These are phyloP conservation scores for Hedya salicella DNA, from an alignment of 2,888 invertebrate genomes.

Conservation along the genomic window DNA sequence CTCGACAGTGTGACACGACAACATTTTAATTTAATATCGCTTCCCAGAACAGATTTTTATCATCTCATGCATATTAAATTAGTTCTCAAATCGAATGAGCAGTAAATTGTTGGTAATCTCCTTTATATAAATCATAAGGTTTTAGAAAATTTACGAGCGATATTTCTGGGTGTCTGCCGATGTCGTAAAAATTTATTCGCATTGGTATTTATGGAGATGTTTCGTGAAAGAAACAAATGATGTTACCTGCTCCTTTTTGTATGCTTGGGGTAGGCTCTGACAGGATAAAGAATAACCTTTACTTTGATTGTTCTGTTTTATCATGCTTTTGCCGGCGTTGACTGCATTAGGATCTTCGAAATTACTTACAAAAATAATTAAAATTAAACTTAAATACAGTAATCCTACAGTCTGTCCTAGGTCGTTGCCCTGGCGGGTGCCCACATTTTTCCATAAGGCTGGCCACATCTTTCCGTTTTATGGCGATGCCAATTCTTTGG, in stretches of 20 bases:
- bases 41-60: slow-evolving; percentile 66
- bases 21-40: slow-evolving; percentile 53
- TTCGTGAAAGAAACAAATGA: slow-evolving; percentile 34
- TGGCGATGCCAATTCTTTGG: no score
- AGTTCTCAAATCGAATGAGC: slow-evolving; percentile 54
- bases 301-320: slow-evolving; percentile 11
- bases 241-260: slow-evolving; percentile 35
- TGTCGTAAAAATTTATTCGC: slow-evolving; percentile 37
- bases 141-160: slow-evolving; percentile 29
- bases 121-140: slow-evolving; percentile 44
- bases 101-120: slow-evolving; percentile 55
- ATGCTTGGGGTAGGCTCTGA: slow-evolving; percentile 17
- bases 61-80: slow-evolving; percentile 68
- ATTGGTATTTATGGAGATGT: slow-evolving; percentile 30
- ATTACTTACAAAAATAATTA: no score
- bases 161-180: slow-evolving; percentile 16
- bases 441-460: no score
- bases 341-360: not conserved
- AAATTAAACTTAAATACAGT: no score
- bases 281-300: slow-evolving; percentile 22
- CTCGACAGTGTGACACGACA: slow-evolving; percentile 54
- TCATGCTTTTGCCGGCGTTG: not conserved
- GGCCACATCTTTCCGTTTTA: no score
- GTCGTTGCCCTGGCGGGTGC: no score
- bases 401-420: no score